Evolutionary conservation across 2,888 invertebrate genomes (phyloP), one percentile per base, ranked within the genome.

Genomic region (Melolontha melolontha): DNA sequence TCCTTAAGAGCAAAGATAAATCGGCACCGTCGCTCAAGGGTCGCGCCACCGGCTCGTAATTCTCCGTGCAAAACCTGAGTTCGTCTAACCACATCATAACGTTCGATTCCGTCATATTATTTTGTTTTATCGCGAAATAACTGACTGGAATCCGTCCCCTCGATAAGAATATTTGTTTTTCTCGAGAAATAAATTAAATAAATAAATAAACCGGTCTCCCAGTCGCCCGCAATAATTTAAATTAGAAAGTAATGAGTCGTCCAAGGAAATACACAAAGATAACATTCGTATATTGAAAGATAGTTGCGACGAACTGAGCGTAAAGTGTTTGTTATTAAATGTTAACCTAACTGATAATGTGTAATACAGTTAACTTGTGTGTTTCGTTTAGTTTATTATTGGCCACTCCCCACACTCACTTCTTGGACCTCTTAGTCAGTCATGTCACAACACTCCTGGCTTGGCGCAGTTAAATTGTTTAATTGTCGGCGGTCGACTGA

Each of bases 31-130:
- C 67, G 34, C 22, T 57, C n/a, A 65, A 55, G 10, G 65, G 71
- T 40, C 66, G 40, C 4, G 66, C 52, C 62, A 68, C 74, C 40
- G 75, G 75, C 69, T 82, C 82, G 77, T 83, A 83, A 64, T 73
- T 75, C 71, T 82, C 82, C 29, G 77, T 75, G 34, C 71, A 71
- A 62, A 75, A 77, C 65, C 81, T 77, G 39, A 82, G 71, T 67
- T 77, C 74, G 71, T 76, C 72, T 70, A 83, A 72, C 83, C 83
- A 83, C 59, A 75, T 75, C 16, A 62, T 47, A 4, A 62, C 34
- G 39, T 62, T 62, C 0, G 49, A 49, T 34, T 34, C 34, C 34
- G 16, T 47, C 29, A 47, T 47, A n/a, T 22, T 22, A 1, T 4
- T 22, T 22, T 49, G 2, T 10, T 34, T 34, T 34, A 34, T 34